A percentile compares a stretch with the other conserved stretches of the same genome.
Evolutionary conservation across 1,140 invertebrate genomes (phyloP).

Genomic region (Drosophila yakuba): DNA sequence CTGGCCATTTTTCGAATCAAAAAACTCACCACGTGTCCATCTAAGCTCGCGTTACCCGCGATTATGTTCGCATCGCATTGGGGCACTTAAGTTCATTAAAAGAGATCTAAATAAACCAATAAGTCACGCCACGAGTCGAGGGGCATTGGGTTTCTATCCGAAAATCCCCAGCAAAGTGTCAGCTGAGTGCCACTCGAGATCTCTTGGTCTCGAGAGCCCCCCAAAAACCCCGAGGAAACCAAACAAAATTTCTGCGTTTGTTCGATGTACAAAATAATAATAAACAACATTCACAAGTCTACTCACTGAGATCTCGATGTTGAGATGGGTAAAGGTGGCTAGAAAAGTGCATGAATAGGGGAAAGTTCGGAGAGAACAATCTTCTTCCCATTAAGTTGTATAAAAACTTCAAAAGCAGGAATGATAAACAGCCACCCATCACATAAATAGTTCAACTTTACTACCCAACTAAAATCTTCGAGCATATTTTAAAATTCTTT

Average conservation of each 20-base stretch:
- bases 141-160: conserved; percentile 76
- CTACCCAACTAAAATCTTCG: too few relatives aligned
- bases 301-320: conserved; percentile 28
- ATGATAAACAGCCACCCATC: too few relatives aligned
- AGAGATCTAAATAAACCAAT: conserved; percentile 82
- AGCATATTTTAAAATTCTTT: background rate
- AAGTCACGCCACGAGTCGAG: conserved; percentile 78
- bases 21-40: conserved; percentile 29
- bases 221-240: conserved; percentile 13
- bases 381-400: background rate
- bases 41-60: conserved; percentile 45
- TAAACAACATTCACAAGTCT: conserved; percentile 21
- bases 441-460: too few relatives aligned
- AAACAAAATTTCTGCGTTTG: conserved; percentile 54
- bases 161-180: conserved; percentile 74
- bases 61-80: conserved; percentile 69
- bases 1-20: conserved; percentile 24
- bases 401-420: too few relatives aligned
- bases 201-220: conserved; percentile 36
- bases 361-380: conserved; percentile 16
- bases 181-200: conserved; percentile 76
- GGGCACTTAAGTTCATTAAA: conserved; percentile 78
- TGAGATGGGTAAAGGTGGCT: conserved; percentile 1
- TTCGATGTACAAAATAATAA: conserved; percentile 41
- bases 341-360: background rate